Conservation (phyloP, 2,888 invertebrate genomes). For the Galeruca laticollis region DNA sequence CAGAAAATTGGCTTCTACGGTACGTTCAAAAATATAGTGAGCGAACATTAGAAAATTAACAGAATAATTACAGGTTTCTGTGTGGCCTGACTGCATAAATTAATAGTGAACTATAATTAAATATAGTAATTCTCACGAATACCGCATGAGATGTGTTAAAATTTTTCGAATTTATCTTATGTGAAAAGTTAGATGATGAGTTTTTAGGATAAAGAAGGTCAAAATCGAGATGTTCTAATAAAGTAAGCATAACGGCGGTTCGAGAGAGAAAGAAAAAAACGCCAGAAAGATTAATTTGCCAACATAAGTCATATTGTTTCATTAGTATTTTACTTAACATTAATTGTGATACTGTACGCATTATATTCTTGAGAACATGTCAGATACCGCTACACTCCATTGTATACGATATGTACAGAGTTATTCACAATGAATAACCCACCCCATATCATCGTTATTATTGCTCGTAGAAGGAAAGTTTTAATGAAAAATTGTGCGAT, state of each 20-base stretch:
- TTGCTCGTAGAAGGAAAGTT: too few relatives aligned
- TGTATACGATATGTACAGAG: neutral
- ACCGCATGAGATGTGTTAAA: conserved; percentile 41
- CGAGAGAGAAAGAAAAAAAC: neutral
- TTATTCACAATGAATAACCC: too few relatives aligned
- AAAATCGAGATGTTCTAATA: conserved; percentile 38
- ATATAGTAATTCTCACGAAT: conserved; percentile 40
- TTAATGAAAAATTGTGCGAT: too few relatives aligned
- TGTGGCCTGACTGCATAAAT: conserved; percentile 37
- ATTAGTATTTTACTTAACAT: conserved; percentile 5
- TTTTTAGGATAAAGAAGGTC: conserved; percentile 29
- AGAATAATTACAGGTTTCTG: conserved; percentile 32
- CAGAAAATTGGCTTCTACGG: conserved; percentile 39
- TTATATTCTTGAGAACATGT: neutral
- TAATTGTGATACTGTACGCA: neutral
- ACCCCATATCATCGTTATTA: too few relatives aligned
- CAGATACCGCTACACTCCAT: conserved; percentile 1
- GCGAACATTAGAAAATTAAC: conserved; percentile 36
- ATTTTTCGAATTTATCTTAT: conserved; percentile 36
- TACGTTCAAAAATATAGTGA: conserved; percentile 32
- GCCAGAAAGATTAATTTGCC: conserved; percentile 12
- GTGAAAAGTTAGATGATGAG: conserved; percentile 17
- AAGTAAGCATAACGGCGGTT: conserved; percentile 26
- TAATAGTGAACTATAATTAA: conserved; percentile 42
- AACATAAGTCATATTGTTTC: conserved; percentile 12